These are phyloP conservation scores for Harpegnathos saltator DNA, from an alignment of 1,140 invertebrate species.

Conservation along the genomic window DNA sequence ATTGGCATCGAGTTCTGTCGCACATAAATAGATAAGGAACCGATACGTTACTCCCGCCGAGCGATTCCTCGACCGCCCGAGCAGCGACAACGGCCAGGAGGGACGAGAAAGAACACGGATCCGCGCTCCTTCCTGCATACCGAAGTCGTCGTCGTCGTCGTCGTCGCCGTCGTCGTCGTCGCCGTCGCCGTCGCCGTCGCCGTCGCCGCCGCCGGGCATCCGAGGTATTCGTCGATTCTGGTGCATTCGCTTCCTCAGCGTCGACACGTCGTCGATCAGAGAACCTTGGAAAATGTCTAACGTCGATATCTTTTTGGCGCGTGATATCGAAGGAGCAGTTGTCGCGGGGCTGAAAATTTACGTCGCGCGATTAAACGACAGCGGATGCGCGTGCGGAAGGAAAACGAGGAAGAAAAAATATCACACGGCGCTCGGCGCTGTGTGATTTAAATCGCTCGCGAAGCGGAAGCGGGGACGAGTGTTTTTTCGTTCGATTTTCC, in stretches of 20 bases:
- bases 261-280: conserved; percentile 27
- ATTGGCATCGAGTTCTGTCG: conserved; percentile 78
- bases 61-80: conserved; percentile 42
- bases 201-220: background rate
- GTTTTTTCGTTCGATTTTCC: background rate
- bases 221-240: conserved; percentile 6
- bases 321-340: background rate
- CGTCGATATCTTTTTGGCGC: conserved; percentile 17
- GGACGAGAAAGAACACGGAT: conserved; percentile 63
- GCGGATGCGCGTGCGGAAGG: background rate
- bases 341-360: background rate
- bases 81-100: conserved; percentile 18
- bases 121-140: conserved; percentile 51
- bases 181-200: too few species aligned
- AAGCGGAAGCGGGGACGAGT: background rate
- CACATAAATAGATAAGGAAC: conserved; percentile 78
- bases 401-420: background rate
- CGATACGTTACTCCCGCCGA: conserved; percentile 77
- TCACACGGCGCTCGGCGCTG: too few species aligned
- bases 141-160: background rate
- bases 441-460: background rate
- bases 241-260: conserved; percentile 29
- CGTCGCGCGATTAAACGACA: background rate
- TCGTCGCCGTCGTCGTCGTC: too few species aligned
- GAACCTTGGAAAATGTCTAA: background rate